phyloP scores from a whole-genome alignment of 2,888 invertebrate species.

The Megastigmus dorsalis region DNA sequence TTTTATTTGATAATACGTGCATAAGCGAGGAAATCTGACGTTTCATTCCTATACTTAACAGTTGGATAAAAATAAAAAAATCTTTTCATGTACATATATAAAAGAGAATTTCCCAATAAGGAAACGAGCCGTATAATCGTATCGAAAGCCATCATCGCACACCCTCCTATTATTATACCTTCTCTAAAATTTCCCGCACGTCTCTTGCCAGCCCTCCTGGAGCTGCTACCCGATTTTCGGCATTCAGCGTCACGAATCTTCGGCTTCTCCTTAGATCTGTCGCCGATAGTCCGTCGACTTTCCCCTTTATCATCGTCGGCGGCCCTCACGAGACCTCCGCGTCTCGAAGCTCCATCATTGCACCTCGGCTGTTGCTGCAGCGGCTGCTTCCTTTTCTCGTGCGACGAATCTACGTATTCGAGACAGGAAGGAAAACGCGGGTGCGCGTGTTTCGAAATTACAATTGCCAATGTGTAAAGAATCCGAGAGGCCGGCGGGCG shows the following conservation, averaged over 20 bases:
- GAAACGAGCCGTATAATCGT: neutral
- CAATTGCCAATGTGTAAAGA: too few species aligned
- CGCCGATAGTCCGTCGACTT: neutral
- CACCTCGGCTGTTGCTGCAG: neutral
- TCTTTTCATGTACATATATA: neutral
- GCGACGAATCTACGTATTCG: too few species aligned
- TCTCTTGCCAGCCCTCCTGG: neutral
- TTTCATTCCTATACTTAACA: too few species aligned
- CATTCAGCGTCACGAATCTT: neutral
- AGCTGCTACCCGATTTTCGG: neutral
- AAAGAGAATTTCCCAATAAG: neutral
- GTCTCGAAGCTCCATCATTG: neutral
- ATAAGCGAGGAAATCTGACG: too few species aligned
- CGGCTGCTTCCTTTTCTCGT: neutral
- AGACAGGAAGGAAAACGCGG: too few species aligned
- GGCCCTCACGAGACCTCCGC: neutral
- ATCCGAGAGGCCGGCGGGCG: too few species aligned
- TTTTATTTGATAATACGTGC: too few species aligned
- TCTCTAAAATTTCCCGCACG: conserved; percentile 23
- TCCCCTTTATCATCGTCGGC: neutral
- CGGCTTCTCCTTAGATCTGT: neutral
- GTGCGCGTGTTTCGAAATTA: too few species aligned
- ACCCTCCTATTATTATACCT: too few species aligned
- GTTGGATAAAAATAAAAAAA: conserved; percentile 1
- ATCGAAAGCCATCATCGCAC: neutral